A percentile compares a stretch with the other conserved stretches of the same genome.
phyloP scores from a whole-genome alignment of 2,113 vertebrate genomes.

The Macaca mulatta region DNA sequence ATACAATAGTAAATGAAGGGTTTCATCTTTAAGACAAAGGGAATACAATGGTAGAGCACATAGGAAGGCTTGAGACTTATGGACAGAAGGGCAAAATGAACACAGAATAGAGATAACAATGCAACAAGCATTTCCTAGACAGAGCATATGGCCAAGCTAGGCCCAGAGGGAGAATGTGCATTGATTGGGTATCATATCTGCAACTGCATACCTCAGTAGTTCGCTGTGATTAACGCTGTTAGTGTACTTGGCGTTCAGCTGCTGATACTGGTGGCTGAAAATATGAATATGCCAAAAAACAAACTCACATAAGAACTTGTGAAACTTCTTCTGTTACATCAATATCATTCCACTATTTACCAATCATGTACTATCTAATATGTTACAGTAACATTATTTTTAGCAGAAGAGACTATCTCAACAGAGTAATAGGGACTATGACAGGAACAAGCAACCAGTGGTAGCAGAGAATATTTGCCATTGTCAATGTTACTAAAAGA shows the following conservation, averaged over 20 bases:
- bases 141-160: background rate
- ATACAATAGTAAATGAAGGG: background rate
- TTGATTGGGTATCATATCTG: background rate
- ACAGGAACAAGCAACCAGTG: background rate
- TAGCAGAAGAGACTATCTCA: background rate
- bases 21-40: constrained; percentile 16
- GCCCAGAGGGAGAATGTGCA: background rate
- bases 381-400: background rate
- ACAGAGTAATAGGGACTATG: background rate
- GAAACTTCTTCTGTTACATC: background rate
- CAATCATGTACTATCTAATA: background rate
- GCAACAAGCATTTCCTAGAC: background rate
- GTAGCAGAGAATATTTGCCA: background rate
- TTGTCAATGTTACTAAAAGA: background rate
- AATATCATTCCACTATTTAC: background rate
- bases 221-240: background rate
- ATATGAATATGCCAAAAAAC: background rate
- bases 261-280: background rate
- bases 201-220: background rate
- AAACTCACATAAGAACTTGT: background rate
- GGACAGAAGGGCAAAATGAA: background rate
- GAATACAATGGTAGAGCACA: background rate
- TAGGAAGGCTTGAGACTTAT: background rate
- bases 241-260: background rate
- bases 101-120: background rate